These are phyloP conservation scores for Pseudobourletiella spinata DNA, from an alignment of 1,140 invertebrate genomes.

Conservation along the genomic window DNA sequence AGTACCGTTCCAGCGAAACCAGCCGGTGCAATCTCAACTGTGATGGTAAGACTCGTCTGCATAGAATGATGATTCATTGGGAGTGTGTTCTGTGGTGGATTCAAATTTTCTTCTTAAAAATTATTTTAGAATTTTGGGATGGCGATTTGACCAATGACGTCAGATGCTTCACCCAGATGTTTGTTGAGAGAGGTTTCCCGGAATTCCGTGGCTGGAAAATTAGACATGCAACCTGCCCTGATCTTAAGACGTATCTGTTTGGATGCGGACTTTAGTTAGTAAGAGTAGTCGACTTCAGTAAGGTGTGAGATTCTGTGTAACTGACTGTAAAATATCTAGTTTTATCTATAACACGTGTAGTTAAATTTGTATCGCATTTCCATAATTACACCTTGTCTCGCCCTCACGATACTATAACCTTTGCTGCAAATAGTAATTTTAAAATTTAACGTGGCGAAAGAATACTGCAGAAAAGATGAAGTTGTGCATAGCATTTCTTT, in stretches of 20 bases:
- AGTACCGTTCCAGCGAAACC: neutral
- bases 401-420: too few species aligned
- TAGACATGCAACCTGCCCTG: slow-evolving; percentile 1
- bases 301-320: too few species aligned
- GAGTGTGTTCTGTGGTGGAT: too few species aligned
- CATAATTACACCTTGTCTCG: too few species aligned
- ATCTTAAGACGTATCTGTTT: neutral
- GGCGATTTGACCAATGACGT: neutral
- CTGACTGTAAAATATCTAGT: too few species aligned
- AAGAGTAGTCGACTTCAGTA: too few species aligned
- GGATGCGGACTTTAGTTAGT: neutral
- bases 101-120: neutral
- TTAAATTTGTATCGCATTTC: too few species aligned
- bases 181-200: slow-evolving; percentile 4
- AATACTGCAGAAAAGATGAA: too few species aligned
- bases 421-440: too few species aligned
- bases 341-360: too few species aligned
- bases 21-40: slow-evolving; percentile 1
- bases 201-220: slow-evolving; percentile 8
- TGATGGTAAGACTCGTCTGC: neutral
- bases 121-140: slow-evolving; percentile 5
- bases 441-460: too few species aligned
- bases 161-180: slow-evolving; percentile 4
- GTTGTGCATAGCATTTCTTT: too few species aligned
- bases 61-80: neutral